Evolutionary conservation across 2,888 invertebrate species (phyloP).

Genomic region (Cantharis flavilabris): DNA sequence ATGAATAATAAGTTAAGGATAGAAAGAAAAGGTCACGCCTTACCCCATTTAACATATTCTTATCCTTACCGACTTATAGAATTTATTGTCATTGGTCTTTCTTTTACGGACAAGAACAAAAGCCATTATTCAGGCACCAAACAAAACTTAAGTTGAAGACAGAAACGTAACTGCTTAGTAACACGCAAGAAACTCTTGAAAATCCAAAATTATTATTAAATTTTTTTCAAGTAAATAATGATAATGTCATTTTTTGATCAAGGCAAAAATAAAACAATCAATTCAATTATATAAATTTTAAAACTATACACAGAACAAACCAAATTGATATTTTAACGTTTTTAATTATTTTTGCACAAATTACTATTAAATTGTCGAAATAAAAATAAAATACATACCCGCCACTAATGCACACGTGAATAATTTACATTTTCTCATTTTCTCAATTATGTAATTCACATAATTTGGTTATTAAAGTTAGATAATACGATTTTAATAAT

Average conservation of each 20-base stretch:
- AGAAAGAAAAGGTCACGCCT: slow-evolving; percentile 12
- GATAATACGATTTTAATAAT: neutral
- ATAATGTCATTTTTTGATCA: neutral
- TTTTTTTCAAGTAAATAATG: neutral
- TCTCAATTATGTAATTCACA: neutral
- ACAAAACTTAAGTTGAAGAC: slow-evolving; percentile 30
- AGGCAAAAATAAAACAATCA: neutral
- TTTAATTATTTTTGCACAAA: neutral
- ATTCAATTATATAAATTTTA: neutral
- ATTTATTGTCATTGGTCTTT: slow-evolving; percentile 37
- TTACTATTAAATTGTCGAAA: neutral
- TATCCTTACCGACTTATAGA: slow-evolving; percentile 36
- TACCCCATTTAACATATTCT: slow-evolving; percentile 34
- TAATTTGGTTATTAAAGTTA: neutral
- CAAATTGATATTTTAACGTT: neutral
- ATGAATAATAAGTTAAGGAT: slow-evolving; percentile 13
- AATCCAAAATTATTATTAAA: slow-evolving; percentile 24
- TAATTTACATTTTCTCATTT: neutral
- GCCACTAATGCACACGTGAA: neutral
- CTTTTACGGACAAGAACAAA: slow-evolving; percentile 34
- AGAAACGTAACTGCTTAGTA: slow-evolving; percentile 34
- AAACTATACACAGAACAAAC: neutral
- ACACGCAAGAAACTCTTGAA: slow-evolving; percentile 32
- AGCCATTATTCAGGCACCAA: slow-evolving; percentile 38
- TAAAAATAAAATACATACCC: neutral